Evolutionary conservation across 2,888 invertebrate species (phyloP).

Genomic region (Pseudoips prasinana): DNA sequence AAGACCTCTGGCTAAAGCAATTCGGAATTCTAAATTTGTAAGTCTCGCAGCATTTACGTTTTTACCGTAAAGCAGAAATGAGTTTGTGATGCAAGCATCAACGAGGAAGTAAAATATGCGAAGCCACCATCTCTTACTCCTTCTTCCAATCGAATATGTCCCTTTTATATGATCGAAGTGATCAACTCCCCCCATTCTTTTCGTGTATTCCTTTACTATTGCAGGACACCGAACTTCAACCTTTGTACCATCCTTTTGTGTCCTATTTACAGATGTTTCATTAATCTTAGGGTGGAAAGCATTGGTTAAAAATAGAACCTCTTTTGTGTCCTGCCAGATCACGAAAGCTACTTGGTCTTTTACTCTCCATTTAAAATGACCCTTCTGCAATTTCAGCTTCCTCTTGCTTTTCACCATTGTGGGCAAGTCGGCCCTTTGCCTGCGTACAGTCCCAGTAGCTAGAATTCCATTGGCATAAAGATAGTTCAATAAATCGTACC

Average conservation of each 20-base stretch:
- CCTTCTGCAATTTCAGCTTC: slow-evolving; percentile 25
- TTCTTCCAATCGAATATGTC: slow-evolving; percentile 27
- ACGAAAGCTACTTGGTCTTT: slow-evolving; percentile 26
- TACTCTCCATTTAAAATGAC: slow-evolving; percentile 30
- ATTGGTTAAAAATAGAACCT: slow-evolving; percentile 28
- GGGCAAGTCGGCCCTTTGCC: slow-evolving; percentile 23
- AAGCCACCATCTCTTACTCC: slow-evolving; percentile 28
- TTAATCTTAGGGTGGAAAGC: slow-evolving; percentile 32
- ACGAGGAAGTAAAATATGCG: slow-evolving; percentile 30
- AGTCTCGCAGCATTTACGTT: slow-evolving; percentile 21
- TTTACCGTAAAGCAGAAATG: slow-evolving; percentile 23
- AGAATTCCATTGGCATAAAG: slow-evolving; percentile 8
- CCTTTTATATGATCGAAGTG: slow-evolving; percentile 26
- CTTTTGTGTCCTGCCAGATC: slow-evolving; percentile 36
- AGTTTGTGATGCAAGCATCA: slow-evolving; percentile 28
- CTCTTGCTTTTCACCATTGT: slow-evolving; percentile 22
- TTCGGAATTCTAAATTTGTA: slow-evolving; percentile 25
- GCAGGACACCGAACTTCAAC: slow-evolving; percentile 13
- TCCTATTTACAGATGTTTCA: slow-evolving; percentile 20
- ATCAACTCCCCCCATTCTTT: slow-evolving; percentile 34
- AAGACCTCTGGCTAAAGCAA: slow-evolving; percentile 24
- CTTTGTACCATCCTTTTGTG: slow-evolving; percentile 18
- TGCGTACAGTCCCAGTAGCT: slow-evolving; percentile 10
- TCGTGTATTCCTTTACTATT: slow-evolving; percentile 28
- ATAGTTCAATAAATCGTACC: slow-evolving; percentile 5